Evolutionary conservation across 2,797 vertebrate species (phyloP), one percentile per base, ranked within the genome.

Genomic region (Poecilia gillii): DNA sequence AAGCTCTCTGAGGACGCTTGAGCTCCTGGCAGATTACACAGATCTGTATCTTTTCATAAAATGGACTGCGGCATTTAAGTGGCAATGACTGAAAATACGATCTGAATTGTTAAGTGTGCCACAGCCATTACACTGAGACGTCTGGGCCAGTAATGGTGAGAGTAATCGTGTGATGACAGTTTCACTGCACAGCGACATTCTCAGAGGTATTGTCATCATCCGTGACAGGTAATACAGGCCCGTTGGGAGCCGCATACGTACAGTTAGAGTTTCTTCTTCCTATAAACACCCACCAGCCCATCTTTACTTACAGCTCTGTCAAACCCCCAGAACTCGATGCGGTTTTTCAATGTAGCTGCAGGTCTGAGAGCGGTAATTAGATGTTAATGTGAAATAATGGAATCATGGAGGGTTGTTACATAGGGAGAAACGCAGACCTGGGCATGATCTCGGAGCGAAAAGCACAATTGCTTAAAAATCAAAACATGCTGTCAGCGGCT

Each of bases 401-500:
- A 93, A 92, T 92, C 90, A 90, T 90, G 86, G 88, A 74, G 82
- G 89, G 88, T 89, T 90, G 90, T 89, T 90, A 85, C 85, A 86
- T 89, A 85, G 90, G 84, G 81, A 90, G 90, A 92, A 86, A 91
- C 78, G 92, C 84, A 88, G 92, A 91, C 85, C 90, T 76, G 59
- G 81, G 86, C 77, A 78, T 87, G 88, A 94, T 92, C 92, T 88
- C 90, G 68, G 93, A 91, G 90, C 91, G 90, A 96, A 95, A 94
- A 90, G 96, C 92, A 96, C 96, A 96, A 96, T 94, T 94, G 94
- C 95, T 93, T 92, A 93, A 96, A 97, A 96, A 97, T 98, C 97
- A 97, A 98, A 98, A 98, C 97, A 97, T 95, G 97, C 97, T 96
- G 96, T 97, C 96, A 97, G 89, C 90, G 88, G 94, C 94, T 95